A percentile compares a stretch with the other conserved stretches of the same genome.
phyloP scores from a whole-genome alignment of 2,113 vertebrate genomes.

The Smithornis capensis region DNA sequence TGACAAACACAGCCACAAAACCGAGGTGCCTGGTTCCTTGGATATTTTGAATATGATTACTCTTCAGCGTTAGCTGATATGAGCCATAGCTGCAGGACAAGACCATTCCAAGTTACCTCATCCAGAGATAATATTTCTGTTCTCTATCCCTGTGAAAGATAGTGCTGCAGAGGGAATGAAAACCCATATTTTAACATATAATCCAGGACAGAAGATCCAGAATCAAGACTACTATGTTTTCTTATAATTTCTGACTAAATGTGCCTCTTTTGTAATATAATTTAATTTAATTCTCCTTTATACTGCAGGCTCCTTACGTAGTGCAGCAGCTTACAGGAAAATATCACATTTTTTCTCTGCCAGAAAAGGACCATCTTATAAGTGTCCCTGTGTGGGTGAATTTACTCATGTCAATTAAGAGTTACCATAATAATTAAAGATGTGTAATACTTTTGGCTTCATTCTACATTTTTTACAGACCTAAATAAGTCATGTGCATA shows the following conservation, averaged over 20 bases:
- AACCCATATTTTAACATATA: neutral
- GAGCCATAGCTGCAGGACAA: neutral
- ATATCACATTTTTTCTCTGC: neutral
- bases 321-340: neutral
- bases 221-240: neutral
- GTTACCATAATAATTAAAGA: neutral
- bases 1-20: neutral
- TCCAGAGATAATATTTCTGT: neutral
- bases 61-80: fast-evolving
- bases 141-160: neutral
- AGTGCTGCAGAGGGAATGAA: neutral
- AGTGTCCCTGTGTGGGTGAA: neutral
- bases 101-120: neutral
- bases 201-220: neutral
- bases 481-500: neutral
- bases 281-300: neutral
- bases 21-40: neutral
- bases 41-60: neutral
- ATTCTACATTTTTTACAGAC: neutral
- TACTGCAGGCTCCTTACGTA: neutral
- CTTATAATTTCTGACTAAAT: neutral
- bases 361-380: neutral
- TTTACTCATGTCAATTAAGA: neutral
- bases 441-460: neutral
- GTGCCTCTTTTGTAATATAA: neutral